Evolutionary conservation across 2,113 vertebrate species (phyloP).

Genomic region (Syngnathoides biaculeatus): DNA sequence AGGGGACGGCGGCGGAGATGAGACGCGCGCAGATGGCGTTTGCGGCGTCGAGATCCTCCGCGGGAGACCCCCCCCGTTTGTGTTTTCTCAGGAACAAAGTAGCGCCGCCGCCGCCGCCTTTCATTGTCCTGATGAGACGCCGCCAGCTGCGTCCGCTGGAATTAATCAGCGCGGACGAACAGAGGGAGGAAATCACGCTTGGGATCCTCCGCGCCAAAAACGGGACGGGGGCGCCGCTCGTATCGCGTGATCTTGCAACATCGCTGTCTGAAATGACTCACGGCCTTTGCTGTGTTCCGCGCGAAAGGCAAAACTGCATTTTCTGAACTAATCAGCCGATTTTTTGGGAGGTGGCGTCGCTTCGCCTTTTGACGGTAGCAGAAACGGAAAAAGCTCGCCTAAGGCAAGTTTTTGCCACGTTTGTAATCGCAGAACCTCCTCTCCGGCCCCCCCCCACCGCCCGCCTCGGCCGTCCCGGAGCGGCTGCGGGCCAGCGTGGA

Average conservation of each 20-base stretch:
- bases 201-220: neutral
- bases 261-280: too few relatives aligned
- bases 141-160: slow-evolving; percentile 1
- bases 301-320: too few relatives aligned
- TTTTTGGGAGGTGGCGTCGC: too few relatives aligned
- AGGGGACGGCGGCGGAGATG: neutral
- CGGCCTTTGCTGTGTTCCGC: too few relatives aligned
- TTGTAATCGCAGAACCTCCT: slow-evolving; percentile 82
- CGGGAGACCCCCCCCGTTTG: neutral
- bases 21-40: slow-evolving; percentile 8
- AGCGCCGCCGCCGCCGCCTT: neutral
- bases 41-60: neutral
- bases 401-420: too few relatives aligned
- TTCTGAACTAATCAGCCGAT: too few relatives aligned
- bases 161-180: neutral
- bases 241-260: too few relatives aligned
- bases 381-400: too few relatives aligned
- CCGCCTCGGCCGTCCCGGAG: slow-evolving; percentile 81
- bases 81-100: slow-evolving; percentile 4
- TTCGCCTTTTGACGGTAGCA: too few relatives aligned
- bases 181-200: neutral
- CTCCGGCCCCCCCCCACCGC: slow-evolving; percentile 67
- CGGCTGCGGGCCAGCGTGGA: slow-evolving; percentile 94
- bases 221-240: too few relatives aligned
- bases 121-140: slow-evolving; percentile 1